Percentiles rank a stretch among this genome's conserved stretches.
phyloP scores from a whole-genome alignment of 2,797 vertebrate genomes.

The Hydrophis major region DNA sequence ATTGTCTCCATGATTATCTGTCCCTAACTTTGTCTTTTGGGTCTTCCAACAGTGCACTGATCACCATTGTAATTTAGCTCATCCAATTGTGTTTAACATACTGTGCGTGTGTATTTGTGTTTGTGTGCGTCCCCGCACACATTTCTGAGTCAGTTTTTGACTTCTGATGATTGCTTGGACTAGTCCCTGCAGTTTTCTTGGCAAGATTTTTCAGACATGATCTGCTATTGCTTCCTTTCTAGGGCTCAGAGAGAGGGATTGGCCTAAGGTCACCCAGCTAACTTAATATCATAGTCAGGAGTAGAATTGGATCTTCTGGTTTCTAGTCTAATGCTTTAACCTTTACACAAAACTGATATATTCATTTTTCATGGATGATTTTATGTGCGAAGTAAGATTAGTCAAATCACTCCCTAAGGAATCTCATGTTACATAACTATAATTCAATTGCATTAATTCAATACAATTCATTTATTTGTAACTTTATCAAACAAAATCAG shows the following conservation, averaged over 20 bases:
- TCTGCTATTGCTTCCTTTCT: background rate
- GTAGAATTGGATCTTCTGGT: background rate
- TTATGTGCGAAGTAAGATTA: background rate
- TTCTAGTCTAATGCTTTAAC: background rate
- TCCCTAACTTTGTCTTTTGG: background rate
- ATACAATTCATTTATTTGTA: background rate
- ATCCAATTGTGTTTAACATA: background rate
- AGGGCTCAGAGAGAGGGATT: background rate
- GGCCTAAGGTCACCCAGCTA: background rate
- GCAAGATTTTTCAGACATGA: background rate
- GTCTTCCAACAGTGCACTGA: background rate
- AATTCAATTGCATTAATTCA: background rate
- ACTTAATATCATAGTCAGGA: background rate
- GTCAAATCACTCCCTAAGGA: background rate
- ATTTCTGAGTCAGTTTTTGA: background rate
- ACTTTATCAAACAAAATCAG: background rate
- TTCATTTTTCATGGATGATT: background rate
- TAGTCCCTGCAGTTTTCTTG: background rate
- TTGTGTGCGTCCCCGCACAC: too few species aligned
- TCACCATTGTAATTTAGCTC: background rate
- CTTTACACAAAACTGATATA: background rate
- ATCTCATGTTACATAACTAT: background rate
- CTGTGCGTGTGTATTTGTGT: background rate
- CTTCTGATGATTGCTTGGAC: background rate
- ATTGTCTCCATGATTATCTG: background rate